Conservation (phyloP, 2,888 invertebrate genomes). For the Andricus curvator region DNA sequence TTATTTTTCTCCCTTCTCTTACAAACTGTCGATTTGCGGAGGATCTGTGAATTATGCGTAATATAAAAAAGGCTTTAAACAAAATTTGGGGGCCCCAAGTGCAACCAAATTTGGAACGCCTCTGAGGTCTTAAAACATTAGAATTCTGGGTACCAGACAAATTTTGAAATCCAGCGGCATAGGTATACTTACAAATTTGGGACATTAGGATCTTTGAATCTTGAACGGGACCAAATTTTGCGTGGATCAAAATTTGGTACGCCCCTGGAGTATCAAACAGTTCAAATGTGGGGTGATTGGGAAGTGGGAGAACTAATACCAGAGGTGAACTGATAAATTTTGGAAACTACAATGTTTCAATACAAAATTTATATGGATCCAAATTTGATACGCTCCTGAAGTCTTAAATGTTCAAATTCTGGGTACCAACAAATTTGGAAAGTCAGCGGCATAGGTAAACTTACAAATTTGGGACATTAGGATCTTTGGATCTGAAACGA, state of each 20-base stretch:
- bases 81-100: neutral
- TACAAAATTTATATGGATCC: neutral
- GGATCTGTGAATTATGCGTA: neutral
- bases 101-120: neutral
- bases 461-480: no score
- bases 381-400: neutral
- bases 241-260: neutral
- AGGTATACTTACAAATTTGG: no score
- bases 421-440: no score
- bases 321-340: no score
- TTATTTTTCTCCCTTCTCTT: slow-evolving; percentile 40
- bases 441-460: no score
- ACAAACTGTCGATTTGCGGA: neutral
- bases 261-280: neutral
- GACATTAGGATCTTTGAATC: no score
- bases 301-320: no score
- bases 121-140: neutral
- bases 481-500: no score
- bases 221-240: neutral
- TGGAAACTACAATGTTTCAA: no score
- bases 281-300: neutral
- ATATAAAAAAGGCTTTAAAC: neutral
- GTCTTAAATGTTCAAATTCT: no score
- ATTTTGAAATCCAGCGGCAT: no score
- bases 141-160: neutral